phyloP scores from a whole-genome alignment of 1,140 invertebrate genomes.

The Ylistrum balloti region DNA sequence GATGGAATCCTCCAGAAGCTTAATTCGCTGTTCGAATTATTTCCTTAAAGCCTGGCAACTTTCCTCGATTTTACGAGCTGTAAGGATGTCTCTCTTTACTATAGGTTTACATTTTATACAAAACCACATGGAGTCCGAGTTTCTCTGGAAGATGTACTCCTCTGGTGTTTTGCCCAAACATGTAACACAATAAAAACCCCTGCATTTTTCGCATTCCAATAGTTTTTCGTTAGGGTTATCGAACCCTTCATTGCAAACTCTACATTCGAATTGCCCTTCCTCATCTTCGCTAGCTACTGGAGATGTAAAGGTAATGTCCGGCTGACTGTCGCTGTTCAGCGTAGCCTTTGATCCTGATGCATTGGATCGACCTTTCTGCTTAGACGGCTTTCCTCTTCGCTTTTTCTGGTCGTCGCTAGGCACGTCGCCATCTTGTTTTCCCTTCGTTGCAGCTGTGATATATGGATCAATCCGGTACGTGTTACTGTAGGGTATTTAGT shows the following conservation, averaged over 20 bases:
- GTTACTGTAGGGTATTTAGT: too few relatives aligned
- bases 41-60: neutral
- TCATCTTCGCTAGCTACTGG: neutral
- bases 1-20: neutral
- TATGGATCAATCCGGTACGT: too few relatives aligned
- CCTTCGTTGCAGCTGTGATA: neutral
- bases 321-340: neutral
- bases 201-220: conserved; percentile 40
- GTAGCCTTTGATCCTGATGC: neutral
- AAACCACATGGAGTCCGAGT: conserved; percentile 40
- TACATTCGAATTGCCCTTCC: neutral
- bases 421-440: neutral
- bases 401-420: neutral
- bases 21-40: neutral
- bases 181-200: conserved; percentile 7
- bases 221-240: neutral
- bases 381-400: neutral
- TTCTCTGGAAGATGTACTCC: conserved; percentile 29
- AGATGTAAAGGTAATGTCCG: neutral
- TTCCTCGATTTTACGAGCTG: neutral
- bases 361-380: neutral
- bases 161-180: conserved; percentile 15
- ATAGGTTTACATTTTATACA: conserved; percentile 43
- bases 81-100: neutral
- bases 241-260: neutral